These are phyloP conservation scores for Leptinotarsa rubiginosa DNA, from an alignment of 2,888 invertebrate species.

Conservation along the genomic window DNA sequence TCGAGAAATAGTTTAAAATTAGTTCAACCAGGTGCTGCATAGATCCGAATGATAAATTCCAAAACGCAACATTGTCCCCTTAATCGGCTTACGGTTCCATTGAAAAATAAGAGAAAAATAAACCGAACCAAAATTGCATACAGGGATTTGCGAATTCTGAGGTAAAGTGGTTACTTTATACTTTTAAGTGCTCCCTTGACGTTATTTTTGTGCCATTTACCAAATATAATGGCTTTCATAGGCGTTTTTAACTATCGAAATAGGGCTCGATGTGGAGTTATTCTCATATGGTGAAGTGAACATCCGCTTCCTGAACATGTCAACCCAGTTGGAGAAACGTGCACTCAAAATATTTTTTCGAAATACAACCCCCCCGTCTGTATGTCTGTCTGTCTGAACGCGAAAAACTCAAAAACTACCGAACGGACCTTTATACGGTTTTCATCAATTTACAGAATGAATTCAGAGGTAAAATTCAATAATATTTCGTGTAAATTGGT, in stretches of 20 bases:
- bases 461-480: no score
- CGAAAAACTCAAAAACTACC: no score
- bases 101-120: slow-evolving; percentile 42
- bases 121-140: slow-evolving; percentile 49
- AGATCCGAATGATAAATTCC: slow-evolving; percentile 48
- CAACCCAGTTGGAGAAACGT: no score
- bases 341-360: no score
- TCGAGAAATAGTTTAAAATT: slow-evolving; percentile 49
- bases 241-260: neutral
- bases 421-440: no score
- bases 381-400: no score
- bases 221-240: slow-evolving; percentile 34
- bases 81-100: slow-evolving; percentile 55
- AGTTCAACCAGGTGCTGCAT: slow-evolving; percentile 52
- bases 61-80: slow-evolving; percentile 51
- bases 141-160: slow-evolving; percentile 43
- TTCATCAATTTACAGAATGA: no score
- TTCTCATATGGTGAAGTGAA: neutral
- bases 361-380: no score
- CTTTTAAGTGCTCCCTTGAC: slow-evolving; percentile 55
- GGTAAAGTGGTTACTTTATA: slow-evolving; percentile 49
- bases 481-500: no score
- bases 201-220: slow-evolving; percentile 49
- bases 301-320: no score
- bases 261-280: neutral